Evolutionary conservation across 2,797 vertebrate genomes (phyloP), one percentile per base, ranked within the genome.

Genomic region (Acanthurus tractus): DNA sequence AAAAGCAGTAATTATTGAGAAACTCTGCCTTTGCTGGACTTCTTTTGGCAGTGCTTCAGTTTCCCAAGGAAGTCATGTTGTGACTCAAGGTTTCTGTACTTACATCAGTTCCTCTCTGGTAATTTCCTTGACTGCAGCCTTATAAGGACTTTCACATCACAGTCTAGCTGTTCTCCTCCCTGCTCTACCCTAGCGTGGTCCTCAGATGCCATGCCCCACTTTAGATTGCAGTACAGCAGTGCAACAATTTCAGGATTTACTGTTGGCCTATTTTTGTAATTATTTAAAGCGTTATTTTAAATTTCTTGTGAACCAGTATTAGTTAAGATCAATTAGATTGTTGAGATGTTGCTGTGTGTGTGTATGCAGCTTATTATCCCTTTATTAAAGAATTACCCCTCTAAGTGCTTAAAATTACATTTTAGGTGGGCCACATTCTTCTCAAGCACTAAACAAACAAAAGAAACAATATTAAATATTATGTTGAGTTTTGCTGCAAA

Each of bases 41-140:
- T 56, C 54, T 87, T 49, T 88, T 96, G 96, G 96, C 94, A 78
- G 82, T 52, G 68, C 80, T 93, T 91, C 91, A 95, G 85, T 76
- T 86, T 93, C 49, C 84, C 93, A 90, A 95, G 96, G 96, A 97
- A 97, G 90, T 95, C 78, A 84, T 87, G 76, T 87, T 93, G 90
- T 98, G 98, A 99, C 96, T 98, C 97, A 98, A 96, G 90, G 84
- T 96, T 97, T 97, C 96, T 97, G 88, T 84, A 55, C 82, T 91
- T 89, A 95, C 93, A 95, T 98, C 96, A 97, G 94, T 96, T 97
- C 95, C 96, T 96, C 95, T 96, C 89, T 90, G 94, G 94, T 94
- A 88, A 92, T 96, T 98, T 98, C 96, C 96, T 97, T 90, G 93
- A 93, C 93, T 88, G 88, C 87, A 93, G 88, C 96, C 96, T 97